These are phyloP conservation scores for Bombyx mandarina DNA, from an alignment of 1,140 invertebrate genomes.

Conservation along the genomic window DNA sequence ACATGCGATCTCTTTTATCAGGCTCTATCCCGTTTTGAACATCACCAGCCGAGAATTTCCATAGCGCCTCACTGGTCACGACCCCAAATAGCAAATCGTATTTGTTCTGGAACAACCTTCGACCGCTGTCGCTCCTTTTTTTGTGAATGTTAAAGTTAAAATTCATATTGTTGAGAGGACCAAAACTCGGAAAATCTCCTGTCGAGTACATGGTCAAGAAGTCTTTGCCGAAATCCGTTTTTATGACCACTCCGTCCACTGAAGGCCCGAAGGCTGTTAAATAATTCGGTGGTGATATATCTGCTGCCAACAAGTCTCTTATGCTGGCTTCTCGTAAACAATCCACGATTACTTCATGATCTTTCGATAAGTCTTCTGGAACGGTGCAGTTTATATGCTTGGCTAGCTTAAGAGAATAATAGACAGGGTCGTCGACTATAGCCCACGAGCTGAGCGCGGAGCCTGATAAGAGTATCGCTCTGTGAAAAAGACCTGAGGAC, in stretches of 20 bases:
- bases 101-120: slow-evolving; percentile 71
- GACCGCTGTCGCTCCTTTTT: slow-evolving; percentile 67
- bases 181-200: slow-evolving; percentile 74
- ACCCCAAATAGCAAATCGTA: slow-evolving; percentile 89
- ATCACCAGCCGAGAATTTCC: slow-evolving; percentile 87
- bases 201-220: slow-evolving; percentile 79
- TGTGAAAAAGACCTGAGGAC: slow-evolving; percentile 84
- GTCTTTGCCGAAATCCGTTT: slow-evolving; percentile 82
- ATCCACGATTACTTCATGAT: slow-evolving; percentile 86
- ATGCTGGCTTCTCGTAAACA: slow-evolving; percentile 84
- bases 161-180: slow-evolving; percentile 46
- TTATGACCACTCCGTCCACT: slow-evolving; percentile 89
- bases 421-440: slow-evolving; percentile 88
- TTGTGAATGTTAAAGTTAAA: slow-evolving; percentile 62
- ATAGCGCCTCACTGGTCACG: slow-evolving; percentile 86
- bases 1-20: slow-evolving; percentile 89
- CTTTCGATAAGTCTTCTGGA: slow-evolving; percentile 81
- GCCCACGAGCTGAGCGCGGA: slow-evolving; percentile 96
- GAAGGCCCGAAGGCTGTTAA: slow-evolving; percentile 88
- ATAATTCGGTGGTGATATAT: slow-evolving; percentile 87
- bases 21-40: slow-evolving; percentile 92
- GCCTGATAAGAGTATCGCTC: slow-evolving; percentile 91
- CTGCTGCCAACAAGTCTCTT: slow-evolving; percentile 82
- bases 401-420: slow-evolving; percentile 80
- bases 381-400: slow-evolving; percentile 89